These are phyloP conservation scores for Diaphora mendica DNA, from an alignment of 2,888 invertebrate species.

Conservation along the genomic window DNA sequence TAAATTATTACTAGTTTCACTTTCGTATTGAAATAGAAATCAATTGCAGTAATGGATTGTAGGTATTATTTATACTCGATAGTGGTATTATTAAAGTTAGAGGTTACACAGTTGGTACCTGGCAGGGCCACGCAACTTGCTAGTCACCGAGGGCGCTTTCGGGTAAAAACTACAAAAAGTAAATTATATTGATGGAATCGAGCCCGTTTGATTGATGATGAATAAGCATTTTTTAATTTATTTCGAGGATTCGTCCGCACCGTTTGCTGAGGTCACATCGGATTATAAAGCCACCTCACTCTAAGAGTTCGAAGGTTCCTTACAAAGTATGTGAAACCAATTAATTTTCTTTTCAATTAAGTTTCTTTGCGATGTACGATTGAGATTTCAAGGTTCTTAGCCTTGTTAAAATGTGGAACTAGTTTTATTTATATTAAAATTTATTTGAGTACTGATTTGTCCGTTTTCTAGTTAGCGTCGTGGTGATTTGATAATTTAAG, in stretches of 20 bases:
- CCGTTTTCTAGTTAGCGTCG: constrained; percentile 7
- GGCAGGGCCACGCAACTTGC: constrained; percentile 69
- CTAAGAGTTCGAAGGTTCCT: constrained; percentile 51
- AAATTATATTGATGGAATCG: constrained; percentile 87
- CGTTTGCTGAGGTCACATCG: constrained; percentile 69
- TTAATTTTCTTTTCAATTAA: constrained; percentile 51
- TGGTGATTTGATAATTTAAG: constrained; percentile 10
- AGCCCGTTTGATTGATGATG: constrained; percentile 85
- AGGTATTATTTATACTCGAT: constrained; percentile 49
- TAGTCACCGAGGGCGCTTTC: constrained; percentile 83
- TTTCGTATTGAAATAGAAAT: constrained; percentile 54
- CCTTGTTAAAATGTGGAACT: constrained; percentile 37
- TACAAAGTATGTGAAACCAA: constrained; percentile 51
- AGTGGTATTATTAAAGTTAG: constrained; percentile 48
- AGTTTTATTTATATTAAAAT: constrained; percentile 21
- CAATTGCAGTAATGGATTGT: constrained; percentile 63
- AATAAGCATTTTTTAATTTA: constrained; percentile 85
- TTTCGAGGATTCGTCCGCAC: constrained; percentile 79
- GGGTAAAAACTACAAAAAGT: constrained; percentile 85
- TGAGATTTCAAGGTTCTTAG: constrained; percentile 42
- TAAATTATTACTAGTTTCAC: constrained; percentile 43
- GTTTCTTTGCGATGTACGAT: constrained; percentile 43
- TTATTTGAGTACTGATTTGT: constrained; percentile 13
- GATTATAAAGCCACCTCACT: constrained; percentile 49
- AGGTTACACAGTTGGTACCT: constrained; percentile 66